These are phyloP conservation scores for Eulimnadia texana DNA, from an alignment of 1,140 invertebrate genomes.

Conservation along the genomic window DNA sequence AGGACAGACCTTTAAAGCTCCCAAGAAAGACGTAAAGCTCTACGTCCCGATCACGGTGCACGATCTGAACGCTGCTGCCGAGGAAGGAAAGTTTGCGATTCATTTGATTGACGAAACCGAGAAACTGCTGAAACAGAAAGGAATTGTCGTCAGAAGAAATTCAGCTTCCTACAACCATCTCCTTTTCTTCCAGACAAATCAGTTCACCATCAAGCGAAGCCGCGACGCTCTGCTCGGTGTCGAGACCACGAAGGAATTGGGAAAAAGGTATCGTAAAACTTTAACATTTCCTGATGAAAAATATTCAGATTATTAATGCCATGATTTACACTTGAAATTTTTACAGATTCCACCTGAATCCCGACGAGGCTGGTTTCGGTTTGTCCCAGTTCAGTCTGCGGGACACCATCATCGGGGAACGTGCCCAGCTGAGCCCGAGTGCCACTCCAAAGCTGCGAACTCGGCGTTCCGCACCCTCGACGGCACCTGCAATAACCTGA, in stretches of 20 bases:
- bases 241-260: conserved; percentile 13
- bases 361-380: conserved; percentile 20
- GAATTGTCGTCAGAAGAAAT: conserved; percentile 11
- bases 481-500: conserved; percentile 45
- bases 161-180: conserved; percentile 13
- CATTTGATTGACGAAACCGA: conserved; percentile 15
- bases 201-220: not conserved
- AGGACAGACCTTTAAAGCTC: not conserved
- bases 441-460: not conserved
- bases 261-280: conserved; percentile 11
- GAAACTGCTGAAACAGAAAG: conserved; percentile 7
- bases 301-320: not conserved
- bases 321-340: not conserved
- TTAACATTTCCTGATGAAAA: not conserved
- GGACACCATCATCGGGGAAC: conserved; percentile 19
- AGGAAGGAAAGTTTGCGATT: conserved; percentile 9
- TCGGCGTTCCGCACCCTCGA: conserved; percentile 33
- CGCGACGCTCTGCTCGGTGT: conserved; percentile 7
- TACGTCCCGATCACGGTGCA: conserved; percentile 5
- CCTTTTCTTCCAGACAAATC: conserved; percentile 17
- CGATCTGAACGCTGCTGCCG: conserved; percentile 15
- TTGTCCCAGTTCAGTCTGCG: conserved; percentile 19
- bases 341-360: conserved; percentile 17
- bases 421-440: conserved; percentile 14
- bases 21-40: conserved; percentile 1